Conservation (phyloP, 2,888 invertebrate species). For the Neelides folsomi region DNA sequence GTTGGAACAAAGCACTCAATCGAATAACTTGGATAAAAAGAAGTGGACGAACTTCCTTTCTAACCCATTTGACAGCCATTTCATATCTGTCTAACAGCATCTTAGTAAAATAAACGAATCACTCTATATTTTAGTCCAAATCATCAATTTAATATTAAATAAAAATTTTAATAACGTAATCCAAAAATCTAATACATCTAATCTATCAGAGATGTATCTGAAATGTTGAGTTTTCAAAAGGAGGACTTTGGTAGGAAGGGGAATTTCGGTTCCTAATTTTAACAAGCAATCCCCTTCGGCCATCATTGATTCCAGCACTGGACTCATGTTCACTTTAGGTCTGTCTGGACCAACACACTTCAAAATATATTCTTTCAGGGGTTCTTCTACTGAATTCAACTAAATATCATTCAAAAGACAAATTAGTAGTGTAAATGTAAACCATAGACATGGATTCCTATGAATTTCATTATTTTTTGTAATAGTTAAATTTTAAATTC, state of each 20-base stretch:
- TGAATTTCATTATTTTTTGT: no score
- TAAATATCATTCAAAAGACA: conserved; percentile 3
- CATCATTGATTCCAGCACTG: conserved; percentile 23
- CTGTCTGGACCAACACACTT: conserved; percentile 13
- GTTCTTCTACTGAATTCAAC: conserved; percentile 28
- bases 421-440: no score
- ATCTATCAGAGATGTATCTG: conserved; percentile 22
- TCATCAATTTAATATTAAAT: neutral
- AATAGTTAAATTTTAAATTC: no score
- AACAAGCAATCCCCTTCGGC: conserved; percentile 40
- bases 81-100: conserved; percentile 64
- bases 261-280: conserved; percentile 62
- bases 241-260: conserved; percentile 39
- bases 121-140: no score
- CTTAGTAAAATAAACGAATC: conserved; percentile 40
- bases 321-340: conserved; percentile 23
- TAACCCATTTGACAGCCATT: conserved; percentile 57
- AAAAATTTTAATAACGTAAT: neutral
- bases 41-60: conserved; percentile 76
- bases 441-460: no score
- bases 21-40: conserved; percentile 75
- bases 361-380: conserved; percentile 20
- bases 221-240: conserved; percentile 26
- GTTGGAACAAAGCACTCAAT: conserved; percentile 65
- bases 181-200: conserved; percentile 17